Base-by-base conservation (phyloP, 2,888 invertebrate genomes). In the Drosophila trichaetosa region DNA sequence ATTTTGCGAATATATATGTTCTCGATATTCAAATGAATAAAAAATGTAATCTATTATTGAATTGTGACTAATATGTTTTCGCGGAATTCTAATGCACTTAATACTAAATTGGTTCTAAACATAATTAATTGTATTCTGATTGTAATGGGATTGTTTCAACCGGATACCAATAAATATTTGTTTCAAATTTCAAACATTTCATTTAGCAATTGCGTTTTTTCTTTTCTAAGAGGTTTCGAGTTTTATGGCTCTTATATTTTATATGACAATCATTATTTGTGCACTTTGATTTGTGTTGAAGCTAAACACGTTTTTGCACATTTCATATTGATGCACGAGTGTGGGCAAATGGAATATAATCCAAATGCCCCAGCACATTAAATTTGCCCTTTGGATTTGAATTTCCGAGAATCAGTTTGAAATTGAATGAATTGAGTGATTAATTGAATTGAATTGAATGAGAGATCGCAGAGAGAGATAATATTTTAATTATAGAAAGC, bases 371-470 rank as follows among this genome's bases (percentile, higher is more conserved):
- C 42, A 4, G 57, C 16, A 31, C 18, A 38, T 27, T 38, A 8
- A 13, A 56, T 38, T 40, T 40, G 27, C 24, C 34, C 31, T 68
- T 64, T 77, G 62, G 31, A 62, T 42, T 40, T 60, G n/a, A 29
- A 56, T 21, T 49, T 67, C 42, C 31, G 31, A 51, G 29, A 18
- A 11, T 13, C 34, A 21, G 8, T 64, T 64, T 36, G 33, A 60
- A 48, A 49, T 63, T 36, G 33, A 16, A 24, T 42, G 48, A 34
- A 36, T 27, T 40, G 52, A 53, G 46, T 54, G 52, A 56, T 72
- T 72, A 63, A 77, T 80, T 78, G 51, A 69, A 81, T 78, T 61
- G 61, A 64, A 67, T 79, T 61, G 64, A 67, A 67, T 69, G 54
- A 16, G 31, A 48, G 21, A 58, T 59, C 51, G 38, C 33, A 58